phyloP scores from a whole-genome alignment of 2,888 invertebrate genomes.

The Gastrophysa polygoni region DNA sequence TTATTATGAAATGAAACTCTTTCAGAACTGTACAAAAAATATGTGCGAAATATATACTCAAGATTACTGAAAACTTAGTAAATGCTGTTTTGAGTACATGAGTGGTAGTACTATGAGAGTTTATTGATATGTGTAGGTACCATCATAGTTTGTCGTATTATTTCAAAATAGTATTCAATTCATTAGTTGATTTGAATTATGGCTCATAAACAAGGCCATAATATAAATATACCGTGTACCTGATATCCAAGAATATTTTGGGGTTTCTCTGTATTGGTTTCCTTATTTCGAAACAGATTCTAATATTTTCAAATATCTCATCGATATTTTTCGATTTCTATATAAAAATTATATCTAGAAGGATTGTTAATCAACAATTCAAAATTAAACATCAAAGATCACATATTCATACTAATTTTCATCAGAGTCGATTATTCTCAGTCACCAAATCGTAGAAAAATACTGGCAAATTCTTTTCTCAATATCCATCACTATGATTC shows the following conservation, averaged over 20 bases:
- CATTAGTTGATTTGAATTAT: not conserved
- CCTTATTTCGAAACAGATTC: too few species aligned
- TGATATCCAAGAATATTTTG: not conserved
- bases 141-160: too few species aligned
- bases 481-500: not conserved
- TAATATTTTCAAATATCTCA: not conserved
- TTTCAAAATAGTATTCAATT: not conserved
- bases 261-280: too few species aligned
- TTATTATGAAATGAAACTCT: not conserved
- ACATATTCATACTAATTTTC: not conserved
- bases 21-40: not conserved
- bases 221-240: not conserved
- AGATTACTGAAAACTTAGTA: too few species aligned
- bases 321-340: not conserved
- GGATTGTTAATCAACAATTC: not conserved
- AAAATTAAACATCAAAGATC: too few species aligned
- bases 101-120: not conserved
- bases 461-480: not conserved
- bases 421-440: not conserved
- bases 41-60: not conserved
- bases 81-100: not conserved
- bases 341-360: not conserved
- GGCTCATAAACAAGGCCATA: not conserved
- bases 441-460: not conserved
- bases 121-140: conserved; percentile 12